A percentile compares a stretch with the other conserved stretches of the same genome.
Conservation (phyloP, 2,113 vertebrate species). For the Mormyrus iriodes region DNA sequence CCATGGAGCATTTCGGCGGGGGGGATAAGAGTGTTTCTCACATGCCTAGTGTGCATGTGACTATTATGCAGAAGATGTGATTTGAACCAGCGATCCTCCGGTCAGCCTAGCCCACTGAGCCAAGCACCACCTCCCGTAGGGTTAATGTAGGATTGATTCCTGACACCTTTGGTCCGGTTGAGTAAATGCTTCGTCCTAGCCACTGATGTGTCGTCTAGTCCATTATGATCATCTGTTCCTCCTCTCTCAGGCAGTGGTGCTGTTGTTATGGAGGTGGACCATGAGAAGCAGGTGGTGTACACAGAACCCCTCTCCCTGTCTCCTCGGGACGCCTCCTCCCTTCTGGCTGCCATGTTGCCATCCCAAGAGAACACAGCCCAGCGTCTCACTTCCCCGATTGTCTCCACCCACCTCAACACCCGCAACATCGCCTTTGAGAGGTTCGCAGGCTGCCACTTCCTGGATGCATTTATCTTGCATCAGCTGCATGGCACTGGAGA, state of each 20-base stretch:
- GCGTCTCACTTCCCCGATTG: slow-evolving; percentile 83
- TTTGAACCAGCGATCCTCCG: neutral
- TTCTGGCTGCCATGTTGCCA: slow-evolving; percentile 87
- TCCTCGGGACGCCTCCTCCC: slow-evolving; percentile 72
- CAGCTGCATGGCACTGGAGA: neutral
- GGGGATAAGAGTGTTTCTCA: neutral
- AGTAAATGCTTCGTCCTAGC: neutral
- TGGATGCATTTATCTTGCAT: neutral
- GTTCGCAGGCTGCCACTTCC: slow-evolving; percentile 44
- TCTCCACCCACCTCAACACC: slow-evolving; percentile 91
- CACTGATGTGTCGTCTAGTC: neutral
- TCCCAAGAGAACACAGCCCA: slow-evolving; percentile 85
- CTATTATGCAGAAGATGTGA: neutral
- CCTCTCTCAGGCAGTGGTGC: slow-evolving; percentile 72
- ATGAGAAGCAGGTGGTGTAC: slow-evolving; percentile 91
- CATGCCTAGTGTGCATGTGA: neutral
- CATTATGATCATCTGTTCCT: neutral
- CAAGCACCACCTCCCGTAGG: neutral
- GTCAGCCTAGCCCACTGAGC: neutral
- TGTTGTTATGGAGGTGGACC: slow-evolving; percentile 94
- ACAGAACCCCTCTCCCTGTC: slow-evolving; percentile 78
- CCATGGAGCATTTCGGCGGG: neutral
- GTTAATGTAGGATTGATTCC: too few species aligned
- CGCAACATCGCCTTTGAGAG: slow-evolving; percentile 89
- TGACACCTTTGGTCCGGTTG: neutral